These are phyloP conservation scores for Erythrolamprus reginae DNA, from an alignment of 2,113 vertebrate genomes.

Conservation along the genomic window DNA sequence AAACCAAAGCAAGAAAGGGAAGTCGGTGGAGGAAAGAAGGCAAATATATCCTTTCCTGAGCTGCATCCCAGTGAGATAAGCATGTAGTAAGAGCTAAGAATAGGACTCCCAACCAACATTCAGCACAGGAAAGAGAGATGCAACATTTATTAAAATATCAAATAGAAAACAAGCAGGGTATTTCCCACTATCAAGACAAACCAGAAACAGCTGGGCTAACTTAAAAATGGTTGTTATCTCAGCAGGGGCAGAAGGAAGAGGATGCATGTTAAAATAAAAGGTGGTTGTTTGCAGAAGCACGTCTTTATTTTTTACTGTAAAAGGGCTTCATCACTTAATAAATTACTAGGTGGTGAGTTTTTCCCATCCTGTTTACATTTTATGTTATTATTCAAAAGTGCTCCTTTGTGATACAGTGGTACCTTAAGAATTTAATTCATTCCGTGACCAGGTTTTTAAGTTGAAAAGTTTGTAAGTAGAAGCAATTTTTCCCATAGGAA, in stretches of 20 bases:
- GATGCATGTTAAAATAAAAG: background rate
- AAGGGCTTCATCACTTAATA: background rate
- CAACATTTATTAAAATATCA: conserved; percentile 43
- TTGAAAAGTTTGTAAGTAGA: no score
- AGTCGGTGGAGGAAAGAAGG: background rate
- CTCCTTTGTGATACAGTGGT: no score
- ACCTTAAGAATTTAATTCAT: no score
- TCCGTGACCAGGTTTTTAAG: no score
- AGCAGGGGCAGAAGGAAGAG: background rate
- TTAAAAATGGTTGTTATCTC: background rate
- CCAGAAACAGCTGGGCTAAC: background rate
- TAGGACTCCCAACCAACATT: conserved; percentile 19
- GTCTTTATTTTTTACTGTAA: background rate
- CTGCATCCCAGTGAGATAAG: background rate
- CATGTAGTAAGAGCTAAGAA: background rate
- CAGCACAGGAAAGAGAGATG: conserved; percentile 12
- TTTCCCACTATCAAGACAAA: conserved; percentile 26
- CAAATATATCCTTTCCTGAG: background rate
- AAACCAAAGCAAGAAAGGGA: background rate
- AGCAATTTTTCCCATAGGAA: no score
- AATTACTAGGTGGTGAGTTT: background rate
- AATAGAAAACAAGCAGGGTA: conserved; percentile 25
- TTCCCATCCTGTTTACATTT: background rate
- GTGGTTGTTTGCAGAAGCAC: background rate
- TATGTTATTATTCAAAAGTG: background rate